Evolutionary conservation across 2,888 invertebrate genomes (phyloP).

Genomic region (Conistra vaccinii): DNA sequence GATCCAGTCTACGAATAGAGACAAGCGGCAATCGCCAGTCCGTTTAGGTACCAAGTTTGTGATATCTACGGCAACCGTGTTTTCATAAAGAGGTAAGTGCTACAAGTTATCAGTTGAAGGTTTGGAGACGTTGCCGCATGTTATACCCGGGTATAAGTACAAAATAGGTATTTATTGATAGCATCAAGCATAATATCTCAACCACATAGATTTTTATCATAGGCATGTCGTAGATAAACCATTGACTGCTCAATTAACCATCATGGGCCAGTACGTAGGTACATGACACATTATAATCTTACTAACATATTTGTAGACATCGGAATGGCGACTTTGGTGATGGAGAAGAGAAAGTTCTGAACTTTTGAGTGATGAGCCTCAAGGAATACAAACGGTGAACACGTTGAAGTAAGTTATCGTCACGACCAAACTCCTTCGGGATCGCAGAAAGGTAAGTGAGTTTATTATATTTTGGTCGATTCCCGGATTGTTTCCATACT

Average conservation of each 20-base stretch:
- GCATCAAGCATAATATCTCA: background rate
- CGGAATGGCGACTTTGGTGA: background rate
- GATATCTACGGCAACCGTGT: background rate
- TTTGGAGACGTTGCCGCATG: background rate
- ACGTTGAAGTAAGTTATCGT: conserved; percentile 18
- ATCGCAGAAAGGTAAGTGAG: background rate
- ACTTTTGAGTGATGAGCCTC: background rate
- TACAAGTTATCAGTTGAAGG: background rate
- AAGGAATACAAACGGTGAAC: background rate
- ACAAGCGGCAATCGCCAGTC: background rate
- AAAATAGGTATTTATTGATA: conserved; percentile 10
- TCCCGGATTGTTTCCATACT: background rate
- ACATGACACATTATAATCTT: background rate
- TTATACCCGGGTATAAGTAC: background rate
- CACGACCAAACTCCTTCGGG: background rate
- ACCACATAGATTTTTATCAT: conserved; percentile 33
- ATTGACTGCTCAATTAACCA: conserved; percentile 16
- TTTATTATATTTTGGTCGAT: background rate
- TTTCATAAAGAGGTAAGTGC: background rate
- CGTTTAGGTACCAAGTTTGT: background rate
- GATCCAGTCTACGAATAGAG: background rate
- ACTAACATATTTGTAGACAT: background rate
- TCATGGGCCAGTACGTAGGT: conserved; percentile 44
- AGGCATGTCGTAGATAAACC: conserved; percentile 12
- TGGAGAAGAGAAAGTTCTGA: conserved; percentile 2